Evolutionary conservation across 2,113 vertebrate species (phyloP).

Genomic region (Fregata magnificens): DNA sequence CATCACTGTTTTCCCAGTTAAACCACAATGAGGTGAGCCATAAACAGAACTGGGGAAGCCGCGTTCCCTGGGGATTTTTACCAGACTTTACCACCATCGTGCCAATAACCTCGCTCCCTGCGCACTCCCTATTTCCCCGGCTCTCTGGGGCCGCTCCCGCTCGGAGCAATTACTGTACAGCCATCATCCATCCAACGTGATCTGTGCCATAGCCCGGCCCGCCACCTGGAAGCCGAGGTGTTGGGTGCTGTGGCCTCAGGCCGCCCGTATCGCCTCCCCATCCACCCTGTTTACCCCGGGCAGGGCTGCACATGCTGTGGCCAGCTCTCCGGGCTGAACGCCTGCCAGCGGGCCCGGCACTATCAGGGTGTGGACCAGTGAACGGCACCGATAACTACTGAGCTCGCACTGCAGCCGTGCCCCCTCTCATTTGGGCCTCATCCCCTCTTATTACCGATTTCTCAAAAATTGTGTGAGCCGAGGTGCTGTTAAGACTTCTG

Average conservation of each 20-base stretch:
- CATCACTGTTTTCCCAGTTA: background rate
- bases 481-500: background rate
- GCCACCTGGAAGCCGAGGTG: rapidly evolving
- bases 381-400: background rate
- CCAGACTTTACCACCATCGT: rapidly evolving
- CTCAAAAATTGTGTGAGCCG: rapidly evolving
- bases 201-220: rapidly evolving
- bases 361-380: background rate
- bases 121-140: rapidly evolving
- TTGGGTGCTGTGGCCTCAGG: background rate
- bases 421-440: background rate
- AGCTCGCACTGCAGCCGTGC: rapidly evolving
- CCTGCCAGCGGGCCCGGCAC: background rate
- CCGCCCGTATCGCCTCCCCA: rapidly evolving
- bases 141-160: background rate
- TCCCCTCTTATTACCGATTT: rapidly evolving
- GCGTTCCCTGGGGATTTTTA: rapidly evolving
- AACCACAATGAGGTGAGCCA: background rate
- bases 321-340: background rate
- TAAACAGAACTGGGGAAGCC: background rate
- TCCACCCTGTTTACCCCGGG: background rate
- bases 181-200: rapidly evolving
- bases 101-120: background rate
- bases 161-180: rapidly evolving
- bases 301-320: background rate